Conservation (phyloP, 2,797 vertebrate species). For the Agapornis canus region DNA sequence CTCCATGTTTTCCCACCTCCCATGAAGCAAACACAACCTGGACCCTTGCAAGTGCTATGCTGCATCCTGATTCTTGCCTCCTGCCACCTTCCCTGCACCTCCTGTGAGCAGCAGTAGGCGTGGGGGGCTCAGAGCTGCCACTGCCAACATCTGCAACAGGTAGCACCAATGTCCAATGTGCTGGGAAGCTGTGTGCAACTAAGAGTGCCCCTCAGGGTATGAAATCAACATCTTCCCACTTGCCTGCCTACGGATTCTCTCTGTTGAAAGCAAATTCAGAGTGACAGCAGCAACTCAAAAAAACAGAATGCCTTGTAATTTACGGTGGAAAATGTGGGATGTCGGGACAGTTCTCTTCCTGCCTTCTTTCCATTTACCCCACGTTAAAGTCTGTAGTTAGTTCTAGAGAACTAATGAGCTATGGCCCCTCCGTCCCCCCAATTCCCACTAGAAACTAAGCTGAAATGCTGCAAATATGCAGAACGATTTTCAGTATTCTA, state of each 20-base stretch:
- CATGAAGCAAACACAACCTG: neutral
- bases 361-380: neutral
- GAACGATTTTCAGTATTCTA: constrained; percentile 11
- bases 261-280: neutral
- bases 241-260: neutral
- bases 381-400: neutral
- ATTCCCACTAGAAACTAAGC: neutral
- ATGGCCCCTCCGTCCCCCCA: neutral
- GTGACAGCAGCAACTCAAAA: neutral
- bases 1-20: neutral
- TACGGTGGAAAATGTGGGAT: neutral
- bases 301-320: neutral
- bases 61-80: rapidly evolving
- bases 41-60: neutral
- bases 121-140: rapidly evolving
- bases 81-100: neutral
- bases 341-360: neutral
- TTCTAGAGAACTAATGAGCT: neutral
- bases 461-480: neutral
- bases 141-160: neutral
- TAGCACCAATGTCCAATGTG: neutral
- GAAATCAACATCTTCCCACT: neutral
- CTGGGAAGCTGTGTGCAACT: neutral
- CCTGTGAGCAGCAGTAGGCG: rapidly evolving
- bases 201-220: neutral